Evolutionary conservation across 2,888 invertebrate genomes (phyloP).

Genomic region (Patella depressa): DNA sequence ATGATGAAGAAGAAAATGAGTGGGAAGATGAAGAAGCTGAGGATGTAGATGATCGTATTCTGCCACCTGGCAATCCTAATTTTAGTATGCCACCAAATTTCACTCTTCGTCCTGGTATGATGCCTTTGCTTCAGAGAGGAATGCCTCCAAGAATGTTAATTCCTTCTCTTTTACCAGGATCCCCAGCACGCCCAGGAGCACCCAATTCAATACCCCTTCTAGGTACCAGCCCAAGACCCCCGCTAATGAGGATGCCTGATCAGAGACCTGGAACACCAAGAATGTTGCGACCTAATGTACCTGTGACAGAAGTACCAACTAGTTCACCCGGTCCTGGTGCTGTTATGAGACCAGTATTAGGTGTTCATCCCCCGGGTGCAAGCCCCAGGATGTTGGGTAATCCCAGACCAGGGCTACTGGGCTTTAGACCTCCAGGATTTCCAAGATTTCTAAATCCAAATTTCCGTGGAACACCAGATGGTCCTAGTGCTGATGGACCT

Average conservation of each 20-base stretch:
- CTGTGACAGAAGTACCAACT: slow-evolving; percentile 28
- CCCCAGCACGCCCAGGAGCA: slow-evolving; percentile 24
- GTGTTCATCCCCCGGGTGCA: slow-evolving; percentile 15
- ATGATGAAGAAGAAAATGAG: slow-evolving; percentile 23
- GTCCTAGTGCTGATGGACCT: slow-evolving; percentile 20
- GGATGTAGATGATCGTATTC: slow-evolving; percentile 22
- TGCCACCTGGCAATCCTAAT: background rate
- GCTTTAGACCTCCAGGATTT: slow-evolving; percentile 32
- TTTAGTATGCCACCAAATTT: slow-evolving; percentile 15
- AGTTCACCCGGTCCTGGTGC: slow-evolving; percentile 36
- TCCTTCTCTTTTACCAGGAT: slow-evolving; percentile 21
- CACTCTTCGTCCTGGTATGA: slow-evolving; percentile 11
- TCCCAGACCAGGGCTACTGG: slow-evolving; percentile 35
- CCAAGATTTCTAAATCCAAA: slow-evolving; percentile 18
- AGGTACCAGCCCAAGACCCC: slow-evolving; percentile 27
- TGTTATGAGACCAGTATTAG: slow-evolving; percentile 32
- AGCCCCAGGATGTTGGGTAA: slow-evolving; percentile 28
- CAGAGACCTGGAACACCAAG: background rate
- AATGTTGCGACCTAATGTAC: slow-evolving; percentile 10
- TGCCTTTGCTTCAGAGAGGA: slow-evolving; percentile 12
- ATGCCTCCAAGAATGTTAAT: slow-evolving; percentile 11
- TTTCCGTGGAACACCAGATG: slow-evolving; percentile 23
- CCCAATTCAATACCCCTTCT: slow-evolving; percentile 25
- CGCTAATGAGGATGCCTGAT: slow-evolving; percentile 18
- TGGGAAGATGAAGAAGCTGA: slow-evolving; percentile 19